Percentiles rank a stretch among this genome's conserved stretches.
phyloP scores from a whole-genome alignment of 1,140 invertebrate genomes.

The Pseudomyrmex gracilis region DNA sequence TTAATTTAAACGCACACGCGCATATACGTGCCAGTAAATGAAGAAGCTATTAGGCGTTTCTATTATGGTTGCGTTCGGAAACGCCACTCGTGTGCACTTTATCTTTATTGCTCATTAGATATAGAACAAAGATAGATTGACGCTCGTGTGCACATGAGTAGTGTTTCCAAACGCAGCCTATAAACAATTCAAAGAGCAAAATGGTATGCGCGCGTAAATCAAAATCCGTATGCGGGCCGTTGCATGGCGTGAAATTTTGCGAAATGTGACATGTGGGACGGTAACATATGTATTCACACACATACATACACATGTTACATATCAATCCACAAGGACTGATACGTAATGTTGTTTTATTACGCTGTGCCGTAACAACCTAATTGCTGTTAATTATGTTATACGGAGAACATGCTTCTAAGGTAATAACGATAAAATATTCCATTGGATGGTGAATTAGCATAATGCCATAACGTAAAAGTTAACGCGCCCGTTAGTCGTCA shows the following conservation, averaged over 20 bases:
- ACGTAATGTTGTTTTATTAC: constrained; percentile 48
- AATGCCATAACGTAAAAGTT: constrained; percentile 57
- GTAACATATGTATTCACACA: constrained; percentile 36
- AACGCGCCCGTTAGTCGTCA: constrained; percentile 49
- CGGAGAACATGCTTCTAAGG: constrained; percentile 45
- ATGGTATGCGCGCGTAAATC: constrained; percentile 55
- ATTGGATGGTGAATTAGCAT: constrained; percentile 41
- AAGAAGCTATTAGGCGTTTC: constrained; percentile 51
- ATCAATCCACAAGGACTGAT: constrained; percentile 37
- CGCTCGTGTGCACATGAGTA: no score
- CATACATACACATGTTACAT: neutral
- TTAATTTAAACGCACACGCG: neutral
- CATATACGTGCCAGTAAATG: constrained; percentile 47
- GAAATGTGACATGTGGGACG: constrained; percentile 49
- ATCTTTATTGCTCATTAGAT: no score
- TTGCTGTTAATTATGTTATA: constrained; percentile 57
- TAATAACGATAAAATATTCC: constrained; percentile 42
- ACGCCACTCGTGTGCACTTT: no score
- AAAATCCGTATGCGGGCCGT: constrained; percentile 55
- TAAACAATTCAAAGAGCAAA: constrained; percentile 55
- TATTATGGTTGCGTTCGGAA: constrained; percentile 1
- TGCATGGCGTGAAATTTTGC: constrained; percentile 53
- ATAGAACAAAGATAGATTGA: no score
- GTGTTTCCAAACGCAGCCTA: neutral
- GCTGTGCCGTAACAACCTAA: constrained; percentile 42